These are phyloP conservation scores for Paralichthys olivaceus DNA, from an alignment of 2,113 vertebrate genomes.

Conservation along the genomic window DNA sequence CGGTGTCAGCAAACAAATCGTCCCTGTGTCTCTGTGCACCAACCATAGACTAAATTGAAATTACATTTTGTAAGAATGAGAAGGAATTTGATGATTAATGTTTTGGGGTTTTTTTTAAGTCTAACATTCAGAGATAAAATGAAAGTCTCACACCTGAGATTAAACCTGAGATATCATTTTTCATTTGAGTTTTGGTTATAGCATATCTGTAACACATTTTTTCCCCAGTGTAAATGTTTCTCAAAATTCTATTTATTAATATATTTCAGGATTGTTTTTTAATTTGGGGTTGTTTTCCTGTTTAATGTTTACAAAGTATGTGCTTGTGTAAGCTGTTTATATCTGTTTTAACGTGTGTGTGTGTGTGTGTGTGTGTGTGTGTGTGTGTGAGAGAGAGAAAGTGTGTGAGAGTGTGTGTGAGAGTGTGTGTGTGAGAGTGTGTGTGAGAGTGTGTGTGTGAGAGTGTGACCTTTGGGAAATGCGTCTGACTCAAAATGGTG, in stretches of 20 bases:
- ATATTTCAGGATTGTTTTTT: neutral
- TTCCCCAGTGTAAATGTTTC: neutral
- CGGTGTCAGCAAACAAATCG: no score
- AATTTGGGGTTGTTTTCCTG: neutral
- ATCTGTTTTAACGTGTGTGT: neutral
- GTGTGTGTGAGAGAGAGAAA: no score
- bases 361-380: neutral
- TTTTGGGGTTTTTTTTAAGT: no score
- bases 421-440: neutral
- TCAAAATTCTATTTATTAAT: neutral
- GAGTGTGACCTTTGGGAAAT: constrained; percentile 25
- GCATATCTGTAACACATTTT: neutral
- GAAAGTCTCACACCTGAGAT: neutral
- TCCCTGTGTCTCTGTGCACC: no score
- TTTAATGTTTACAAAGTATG: neutral
- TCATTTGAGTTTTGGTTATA: neutral
- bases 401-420: constrained; percentile 10
- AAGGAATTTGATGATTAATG: no score
- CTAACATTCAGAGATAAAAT: neutral
- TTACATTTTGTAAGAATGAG: no score
- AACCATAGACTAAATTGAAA: no score
- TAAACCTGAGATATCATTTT: neutral
- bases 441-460: neutral
- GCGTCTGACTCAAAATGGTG: constrained; percentile 40
- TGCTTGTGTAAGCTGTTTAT: neutral